A percentile compares a stretch with the other conserved stretches of the same genome.
These are phyloP conservation scores for Numenius phaeopus DNA, from an alignment of 2,797 vertebrate genomes.

Conservation along the genomic window DNA sequence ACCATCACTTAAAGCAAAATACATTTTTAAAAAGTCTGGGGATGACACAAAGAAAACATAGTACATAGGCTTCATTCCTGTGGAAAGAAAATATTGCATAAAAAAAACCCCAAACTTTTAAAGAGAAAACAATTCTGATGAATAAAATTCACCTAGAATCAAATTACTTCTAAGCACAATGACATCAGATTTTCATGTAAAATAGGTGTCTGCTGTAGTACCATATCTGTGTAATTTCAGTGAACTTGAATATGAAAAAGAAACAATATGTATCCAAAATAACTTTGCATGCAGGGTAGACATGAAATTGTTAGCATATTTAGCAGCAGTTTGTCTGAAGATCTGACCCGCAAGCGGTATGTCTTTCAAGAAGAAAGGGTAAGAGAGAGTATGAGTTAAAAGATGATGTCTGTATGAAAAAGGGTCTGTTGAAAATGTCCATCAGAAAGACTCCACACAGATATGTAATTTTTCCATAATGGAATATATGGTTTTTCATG, in stretches of 20 bases:
- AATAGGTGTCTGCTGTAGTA: neutral
- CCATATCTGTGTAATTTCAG: neutral
- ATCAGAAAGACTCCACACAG: neutral
- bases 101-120: neutral
- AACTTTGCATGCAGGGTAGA: neutral
- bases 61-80: neutral
- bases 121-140: neutral
- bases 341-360: neutral
- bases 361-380: neutral
- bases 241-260: neutral
- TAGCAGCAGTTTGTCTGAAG: neutral
- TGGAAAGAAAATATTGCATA: neutral
- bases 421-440: neutral
- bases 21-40: neutral
- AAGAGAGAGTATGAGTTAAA: neutral
- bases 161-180: neutral
- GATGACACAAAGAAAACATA: neutral
- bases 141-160: neutral
- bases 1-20: neutral
- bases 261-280: neutral
- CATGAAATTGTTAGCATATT: neutral
- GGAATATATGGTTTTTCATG: neutral
- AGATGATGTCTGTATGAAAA: neutral
- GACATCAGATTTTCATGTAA: neutral
- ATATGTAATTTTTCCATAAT: neutral